Evolutionary conservation across 2,797 vertebrate genomes (phyloP).

Genomic region (Falco novaeseelandiae): DNA sequence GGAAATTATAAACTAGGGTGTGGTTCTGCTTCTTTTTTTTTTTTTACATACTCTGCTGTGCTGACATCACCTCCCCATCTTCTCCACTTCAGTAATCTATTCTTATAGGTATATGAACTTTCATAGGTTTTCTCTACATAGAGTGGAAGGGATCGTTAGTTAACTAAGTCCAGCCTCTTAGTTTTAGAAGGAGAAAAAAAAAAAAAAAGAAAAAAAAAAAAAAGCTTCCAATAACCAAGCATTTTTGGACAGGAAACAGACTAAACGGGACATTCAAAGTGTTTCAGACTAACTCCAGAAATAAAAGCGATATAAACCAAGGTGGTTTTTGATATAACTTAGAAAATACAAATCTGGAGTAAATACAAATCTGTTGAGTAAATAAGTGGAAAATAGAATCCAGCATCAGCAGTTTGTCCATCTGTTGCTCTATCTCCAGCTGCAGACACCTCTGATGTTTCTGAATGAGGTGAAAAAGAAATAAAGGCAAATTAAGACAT

Average conservation of each 20-base stretch:
- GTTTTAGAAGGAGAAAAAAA: background rate
- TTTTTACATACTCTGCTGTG: background rate
- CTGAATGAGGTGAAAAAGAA: background rate
- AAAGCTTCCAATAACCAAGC: background rate
- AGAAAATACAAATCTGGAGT: background rate
- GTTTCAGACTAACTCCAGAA: background rate
- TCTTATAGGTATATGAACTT: background rate
- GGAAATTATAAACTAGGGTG: background rate
- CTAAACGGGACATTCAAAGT: background rate
- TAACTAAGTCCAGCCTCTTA: background rate
- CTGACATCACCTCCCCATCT: background rate
- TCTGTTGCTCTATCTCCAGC: background rate
- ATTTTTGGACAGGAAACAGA: background rate
- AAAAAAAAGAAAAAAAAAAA: background rate
- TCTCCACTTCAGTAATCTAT: background rate
- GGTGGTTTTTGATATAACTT: background rate
- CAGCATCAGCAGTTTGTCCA: background rate
- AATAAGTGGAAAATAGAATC: background rate
- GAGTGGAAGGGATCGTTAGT: background rate
- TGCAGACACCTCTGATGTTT: background rate
- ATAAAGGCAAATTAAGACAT: background rate
- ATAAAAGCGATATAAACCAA: background rate
- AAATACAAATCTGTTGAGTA: background rate
- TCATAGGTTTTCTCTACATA: background rate
- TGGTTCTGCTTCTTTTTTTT: background rate